Conservation (phyloP, 2,888 invertebrate species). For the Myopa testacea region DNA sequence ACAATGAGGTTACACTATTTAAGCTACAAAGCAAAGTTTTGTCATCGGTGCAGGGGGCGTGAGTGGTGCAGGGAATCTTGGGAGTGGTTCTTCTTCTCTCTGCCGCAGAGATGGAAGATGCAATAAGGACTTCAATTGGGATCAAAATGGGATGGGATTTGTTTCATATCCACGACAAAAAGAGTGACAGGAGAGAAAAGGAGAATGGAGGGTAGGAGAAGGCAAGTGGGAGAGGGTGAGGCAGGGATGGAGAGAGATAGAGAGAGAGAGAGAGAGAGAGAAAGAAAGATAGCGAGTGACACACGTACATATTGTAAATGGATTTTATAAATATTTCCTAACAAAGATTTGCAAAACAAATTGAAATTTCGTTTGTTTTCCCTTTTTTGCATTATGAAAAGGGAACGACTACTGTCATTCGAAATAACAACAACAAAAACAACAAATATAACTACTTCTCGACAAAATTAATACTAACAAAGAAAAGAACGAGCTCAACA, state of each 20-base stretch:
- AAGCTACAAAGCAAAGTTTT: too few species aligned
- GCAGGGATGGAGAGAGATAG: not conserved
- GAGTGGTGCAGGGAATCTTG: too few species aligned
- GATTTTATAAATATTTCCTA: not conserved
- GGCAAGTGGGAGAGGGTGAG: not conserved
- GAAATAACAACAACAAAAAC: not conserved
- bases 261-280: not conserved
- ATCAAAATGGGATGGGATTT: not conserved
- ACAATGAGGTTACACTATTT: too few species aligned
- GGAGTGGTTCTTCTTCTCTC: too few species aligned
- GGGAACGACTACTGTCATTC: not conserved
- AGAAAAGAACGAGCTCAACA: too few species aligned
- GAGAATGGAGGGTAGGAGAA: not conserved
- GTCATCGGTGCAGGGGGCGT: too few species aligned
- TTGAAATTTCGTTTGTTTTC: not conserved
- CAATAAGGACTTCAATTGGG: too few species aligned
- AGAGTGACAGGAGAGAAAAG: not conserved
- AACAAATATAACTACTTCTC: not conserved
- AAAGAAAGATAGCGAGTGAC: not conserved
- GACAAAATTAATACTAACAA: not conserved
- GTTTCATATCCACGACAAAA: not conserved
- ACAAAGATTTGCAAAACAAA: slow-evolving; percentile 23
- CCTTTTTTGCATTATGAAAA: slow-evolving; percentile 21
- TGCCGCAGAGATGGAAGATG: too few species aligned
- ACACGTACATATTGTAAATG: not conserved